Conservation (phyloP, 2,797 vertebrate genomes). For the Esox masquinongy region DNA sequence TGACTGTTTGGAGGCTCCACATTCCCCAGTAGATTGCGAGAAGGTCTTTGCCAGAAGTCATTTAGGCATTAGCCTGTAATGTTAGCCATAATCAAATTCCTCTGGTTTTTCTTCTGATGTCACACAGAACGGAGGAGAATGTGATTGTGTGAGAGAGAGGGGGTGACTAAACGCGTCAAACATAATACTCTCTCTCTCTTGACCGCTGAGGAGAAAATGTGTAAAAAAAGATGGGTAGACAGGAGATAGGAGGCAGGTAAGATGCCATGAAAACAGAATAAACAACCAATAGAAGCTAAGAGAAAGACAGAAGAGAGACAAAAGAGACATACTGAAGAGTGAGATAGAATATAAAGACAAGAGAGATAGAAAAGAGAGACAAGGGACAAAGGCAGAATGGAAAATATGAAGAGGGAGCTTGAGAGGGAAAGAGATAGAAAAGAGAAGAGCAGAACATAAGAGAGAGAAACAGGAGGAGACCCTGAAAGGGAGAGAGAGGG, state of each 20-base stretch:
- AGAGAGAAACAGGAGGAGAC: slow-evolving; percentile 56
- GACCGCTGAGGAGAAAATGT: slow-evolving; percentile 1
- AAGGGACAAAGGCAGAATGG: slow-evolving; percentile 17
- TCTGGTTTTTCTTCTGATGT: slow-evolving; percentile 35
- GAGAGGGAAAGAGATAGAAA: neutral
- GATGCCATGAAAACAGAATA: neutral
- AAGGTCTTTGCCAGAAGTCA: slow-evolving; percentile 35
- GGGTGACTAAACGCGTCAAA: neutral
- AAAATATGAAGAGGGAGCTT: slow-evolving; percentile 12
- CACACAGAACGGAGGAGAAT: slow-evolving; percentile 26
- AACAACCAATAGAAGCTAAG: neutral
- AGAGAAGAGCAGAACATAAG: neutral
- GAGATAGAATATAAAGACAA: slow-evolving; percentile 19
- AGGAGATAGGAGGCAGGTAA: neutral
- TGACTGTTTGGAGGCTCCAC: slow-evolving; percentile 36
- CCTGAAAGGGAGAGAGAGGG: slow-evolving; percentile 50
- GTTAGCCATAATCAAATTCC: slow-evolving; percentile 35
- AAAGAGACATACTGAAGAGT: slow-evolving; percentile 8
- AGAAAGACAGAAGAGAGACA: neutral
- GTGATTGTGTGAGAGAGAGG: neutral
- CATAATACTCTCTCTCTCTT: neutral
- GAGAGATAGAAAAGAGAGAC: neutral
- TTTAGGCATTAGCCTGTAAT: slow-evolving; percentile 35
- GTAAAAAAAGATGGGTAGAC: neutral
- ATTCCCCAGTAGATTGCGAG: slow-evolving; percentile 6